These are phyloP conservation scores for Drosophila subsilvestris DNA, from an alignment of 2,888 invertebrate genomes.

Conservation along the genomic window DNA sequence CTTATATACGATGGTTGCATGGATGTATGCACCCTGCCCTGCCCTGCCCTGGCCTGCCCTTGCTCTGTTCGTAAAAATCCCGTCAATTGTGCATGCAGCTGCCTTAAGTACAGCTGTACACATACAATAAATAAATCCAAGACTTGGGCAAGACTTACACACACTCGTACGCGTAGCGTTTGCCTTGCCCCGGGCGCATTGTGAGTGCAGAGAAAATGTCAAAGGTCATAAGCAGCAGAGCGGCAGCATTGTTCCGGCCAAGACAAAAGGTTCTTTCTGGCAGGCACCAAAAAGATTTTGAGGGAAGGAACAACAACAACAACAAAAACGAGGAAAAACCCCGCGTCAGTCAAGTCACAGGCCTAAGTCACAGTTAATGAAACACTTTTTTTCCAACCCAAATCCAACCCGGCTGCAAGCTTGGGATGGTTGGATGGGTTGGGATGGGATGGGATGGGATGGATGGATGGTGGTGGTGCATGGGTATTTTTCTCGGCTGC, in stretches of 20 bases:
- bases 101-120: constrained; percentile 50
- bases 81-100: constrained; percentile 68
- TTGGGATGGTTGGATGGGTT: constrained; percentile 24
- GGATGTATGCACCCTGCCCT: constrained; percentile 14
- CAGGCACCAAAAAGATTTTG: constrained; percentile 35
- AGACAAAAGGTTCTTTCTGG: constrained; percentile 52
- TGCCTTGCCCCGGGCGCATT: constrained; percentile 54
- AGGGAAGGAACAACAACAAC: constrained; percentile 11
- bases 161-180: constrained; percentile 4
- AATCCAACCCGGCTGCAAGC: constrained; percentile 21
- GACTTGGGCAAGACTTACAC: constrained; percentile 29
- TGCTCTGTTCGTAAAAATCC: constrained; percentile 22
- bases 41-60: constrained; percentile 18
- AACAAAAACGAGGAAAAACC: constrained; percentile 38
- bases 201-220: constrained; percentile 66
- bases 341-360: constrained; percentile 43
- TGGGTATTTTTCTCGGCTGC: constrained; percentile 32
- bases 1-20: constrained; percentile 8
- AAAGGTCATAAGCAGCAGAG: constrained; percentile 67
- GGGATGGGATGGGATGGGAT: constrained; percentile 2
- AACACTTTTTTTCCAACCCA: constrained; percentile 7
- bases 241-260: constrained; percentile 52
- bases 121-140: constrained; percentile 39
- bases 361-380: constrained; percentile 47
- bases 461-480: constrained; percentile 38